Conservation (phyloP, 2,797 vertebrate species). For the Gymnothorax reevesii region DNA sequence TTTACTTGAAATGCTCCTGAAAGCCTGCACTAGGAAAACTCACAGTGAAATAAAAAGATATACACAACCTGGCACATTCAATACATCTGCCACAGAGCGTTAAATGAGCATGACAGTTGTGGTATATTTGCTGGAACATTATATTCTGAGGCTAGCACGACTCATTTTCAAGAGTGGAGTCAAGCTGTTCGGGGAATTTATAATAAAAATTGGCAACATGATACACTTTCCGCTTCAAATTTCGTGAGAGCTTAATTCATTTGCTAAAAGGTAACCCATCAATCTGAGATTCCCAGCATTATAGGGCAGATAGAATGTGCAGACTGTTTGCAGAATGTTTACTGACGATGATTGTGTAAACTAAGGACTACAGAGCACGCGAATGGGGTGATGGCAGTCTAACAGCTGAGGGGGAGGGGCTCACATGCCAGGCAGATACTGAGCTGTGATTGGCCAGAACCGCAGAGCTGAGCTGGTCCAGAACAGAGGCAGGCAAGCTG, state of each 20-base stretch:
- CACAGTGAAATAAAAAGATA: background rate
- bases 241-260: background rate
- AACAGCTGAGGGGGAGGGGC: constrained; percentile 34
- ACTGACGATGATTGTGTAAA: background rate
- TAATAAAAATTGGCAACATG: background rate
- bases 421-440: constrained; percentile 89
- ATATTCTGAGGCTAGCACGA: background rate
- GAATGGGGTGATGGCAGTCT: background rate
- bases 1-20: background rate
- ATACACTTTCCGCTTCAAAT: background rate
- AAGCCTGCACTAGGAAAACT: background rate
- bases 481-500: constrained; percentile 74
- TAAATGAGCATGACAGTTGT: no score
- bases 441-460: constrained; percentile 84
- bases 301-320: background rate
- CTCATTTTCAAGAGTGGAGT: background rate
- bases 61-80: background rate
- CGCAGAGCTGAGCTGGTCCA: constrained; percentile 83
- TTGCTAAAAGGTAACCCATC: background rate
- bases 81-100: background rate
- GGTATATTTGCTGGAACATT: background rate
- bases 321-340: background rate
- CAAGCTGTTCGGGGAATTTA: background rate
- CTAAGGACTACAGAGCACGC: background rate
- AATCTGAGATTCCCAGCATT: background rate